Conservation (phyloP, 2,113 vertebrate genomes). For the Lamprotornis superbus region DNA sequence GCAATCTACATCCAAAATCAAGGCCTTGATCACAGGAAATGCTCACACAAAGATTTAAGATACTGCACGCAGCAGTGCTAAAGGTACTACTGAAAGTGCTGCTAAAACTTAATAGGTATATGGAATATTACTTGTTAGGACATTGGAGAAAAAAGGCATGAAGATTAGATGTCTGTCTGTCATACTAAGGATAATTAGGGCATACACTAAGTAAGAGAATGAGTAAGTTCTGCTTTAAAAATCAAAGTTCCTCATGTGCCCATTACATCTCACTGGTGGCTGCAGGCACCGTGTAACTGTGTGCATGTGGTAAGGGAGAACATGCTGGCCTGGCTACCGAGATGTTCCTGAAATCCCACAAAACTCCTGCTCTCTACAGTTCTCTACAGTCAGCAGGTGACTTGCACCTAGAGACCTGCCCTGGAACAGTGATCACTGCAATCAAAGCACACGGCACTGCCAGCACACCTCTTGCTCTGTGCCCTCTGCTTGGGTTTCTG, state of each 20-base stretch:
- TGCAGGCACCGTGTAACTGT: background rate
- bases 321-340: background rate
- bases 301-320: fast-evolving
- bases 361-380: background rate
- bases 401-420: background rate
- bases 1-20: background rate
- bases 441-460: background rate
- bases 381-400: background rate
- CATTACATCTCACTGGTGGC: background rate
- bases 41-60: background rate
- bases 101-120: background rate
- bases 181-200: background rate
- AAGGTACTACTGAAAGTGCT: background rate
- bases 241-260: background rate
- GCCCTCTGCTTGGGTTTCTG: background rate
- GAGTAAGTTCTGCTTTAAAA: background rate
- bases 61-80: background rate
- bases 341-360: background rate
- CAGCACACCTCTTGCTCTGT: background rate
- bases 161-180: background rate
- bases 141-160: background rate
- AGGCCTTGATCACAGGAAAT: background rate
- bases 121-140: background rate
- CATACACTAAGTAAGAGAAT: background rate
- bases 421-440: background rate